Evolutionary conservation across 2,888 invertebrate species (phyloP), one percentile per base, ranked within the genome.

Genomic region (Drosophila longiperda): DNA sequence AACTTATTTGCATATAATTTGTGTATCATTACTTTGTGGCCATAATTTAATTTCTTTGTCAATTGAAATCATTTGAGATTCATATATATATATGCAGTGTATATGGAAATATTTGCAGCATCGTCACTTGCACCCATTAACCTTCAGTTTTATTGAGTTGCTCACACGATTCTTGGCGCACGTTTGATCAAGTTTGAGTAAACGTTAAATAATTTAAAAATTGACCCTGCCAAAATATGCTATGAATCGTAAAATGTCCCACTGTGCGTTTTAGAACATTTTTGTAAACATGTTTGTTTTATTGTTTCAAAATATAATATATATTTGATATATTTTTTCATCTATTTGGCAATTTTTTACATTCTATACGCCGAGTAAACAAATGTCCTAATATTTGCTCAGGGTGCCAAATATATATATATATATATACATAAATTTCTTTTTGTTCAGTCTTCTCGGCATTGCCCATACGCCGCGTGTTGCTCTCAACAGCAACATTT

Each of bases 391-490:
- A 75, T 75, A 57, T 75, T 66, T 64, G 29, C 50, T 32, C 3
- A 45, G 36, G 42, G 26, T 79, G 75, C 64, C 64, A 65, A 69
- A 69, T 45, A 61, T 54, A 38, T 40, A 11, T 20, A 17, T 33
- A 9, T 12, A 6, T 55, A 23, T 34, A n/a, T 11, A 42, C 26
- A 11, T 20, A 17, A 38, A 4, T 48, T 38, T 54, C 29, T 33
- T 34, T 33, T 48, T 33, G 55, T 53, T 38, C 11, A 26, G 29
- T 59, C 26, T 63, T 42, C 54, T 52, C 54, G 50, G 58, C 49
- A 74, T 80, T 68, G 78, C 81, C 63, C 63, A 80, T 80, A 73
- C 77, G 80, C 65, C 70, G 59, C 50, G 57, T 76, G 34, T 52
- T 59, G 66, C 69, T 52, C 45, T 74, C 63, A 20, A 42, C 63